These are phyloP conservation scores for Oncorhynchus clarkii DNA, from an alignment of 2,113 vertebrate genomes.

Conservation along the genomic window DNA sequence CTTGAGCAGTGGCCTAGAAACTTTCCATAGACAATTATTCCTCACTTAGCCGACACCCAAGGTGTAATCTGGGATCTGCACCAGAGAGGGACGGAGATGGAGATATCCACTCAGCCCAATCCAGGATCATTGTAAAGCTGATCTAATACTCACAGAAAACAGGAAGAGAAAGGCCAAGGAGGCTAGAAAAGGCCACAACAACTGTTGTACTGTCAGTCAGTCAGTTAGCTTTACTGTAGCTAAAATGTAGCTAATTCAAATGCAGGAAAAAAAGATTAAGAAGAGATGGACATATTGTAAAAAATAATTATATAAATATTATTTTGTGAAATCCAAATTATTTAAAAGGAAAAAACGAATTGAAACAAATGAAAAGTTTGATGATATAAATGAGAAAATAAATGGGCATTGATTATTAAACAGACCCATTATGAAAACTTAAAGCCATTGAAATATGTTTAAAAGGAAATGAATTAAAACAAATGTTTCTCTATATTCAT, in stretches of 20 bases:
- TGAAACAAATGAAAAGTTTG: constrained; percentile 6
- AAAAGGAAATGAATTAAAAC: constrained; percentile 65
- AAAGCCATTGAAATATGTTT: constrained; percentile 48
- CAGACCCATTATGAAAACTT: constrained; percentile 55
- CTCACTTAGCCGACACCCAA: constrained; percentile 32
- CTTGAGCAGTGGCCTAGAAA: constrained; percentile 40
- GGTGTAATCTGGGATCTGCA: constrained; percentile 37
- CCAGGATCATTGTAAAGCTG: not conserved
- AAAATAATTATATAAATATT: not conserved
- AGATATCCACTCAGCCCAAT: constrained; percentile 11
- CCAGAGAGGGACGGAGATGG: constrained; percentile 23
- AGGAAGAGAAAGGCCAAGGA: not conserved
- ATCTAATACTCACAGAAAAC: not conserved
- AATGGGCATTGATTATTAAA: constrained; percentile 63
- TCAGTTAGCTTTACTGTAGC: not conserved
- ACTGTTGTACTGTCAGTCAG: not conserved
- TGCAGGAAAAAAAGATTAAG: not conserved
- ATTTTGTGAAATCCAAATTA: not conserved
- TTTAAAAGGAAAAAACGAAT: not conserved
- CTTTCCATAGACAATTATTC: constrained; percentile 45
- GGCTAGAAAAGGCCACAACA: not conserved
- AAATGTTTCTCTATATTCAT: constrained; percentile 56
- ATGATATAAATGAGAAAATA: constrained; percentile 58
- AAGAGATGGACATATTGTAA: not conserved
- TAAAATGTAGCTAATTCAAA: not conserved